phyloP scores from a whole-genome alignment of 2,113 vertebrate species.

The Notothenia rossii region DNA sequence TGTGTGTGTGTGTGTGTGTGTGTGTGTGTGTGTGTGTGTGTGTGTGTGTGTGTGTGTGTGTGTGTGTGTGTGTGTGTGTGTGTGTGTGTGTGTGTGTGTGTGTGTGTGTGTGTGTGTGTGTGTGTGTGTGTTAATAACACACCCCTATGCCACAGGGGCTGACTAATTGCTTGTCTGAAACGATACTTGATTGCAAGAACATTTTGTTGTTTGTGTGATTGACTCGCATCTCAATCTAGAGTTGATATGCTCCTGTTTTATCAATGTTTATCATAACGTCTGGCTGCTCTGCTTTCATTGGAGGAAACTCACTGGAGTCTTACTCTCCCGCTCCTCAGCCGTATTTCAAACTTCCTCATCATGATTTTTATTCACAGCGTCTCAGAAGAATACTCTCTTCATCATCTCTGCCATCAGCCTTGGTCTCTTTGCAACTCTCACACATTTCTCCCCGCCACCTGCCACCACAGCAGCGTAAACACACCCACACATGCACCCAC shows the following conservation, averaged over 20 bases:
- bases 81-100: no score
- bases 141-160: slow-evolving; percentile 6
- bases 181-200: slow-evolving; percentile 15
- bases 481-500: slow-evolving; percentile 24
- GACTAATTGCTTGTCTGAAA: slow-evolving; percentile 30
- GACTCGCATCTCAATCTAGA: not conserved
- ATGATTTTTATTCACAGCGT: slow-evolving; percentile 27
- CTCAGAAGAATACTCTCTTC: slow-evolving; percentile 40
- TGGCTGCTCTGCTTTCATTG: slow-evolving; percentile 30
- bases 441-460: slow-evolving; percentile 49
- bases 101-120: not conserved
- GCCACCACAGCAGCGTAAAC: slow-evolving; percentile 39
- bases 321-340: not conserved
- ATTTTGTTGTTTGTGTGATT: not conserved
- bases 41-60: no score
- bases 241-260: not conserved
- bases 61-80: no score
- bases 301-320: slow-evolving; percentile 17
- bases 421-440: slow-evolving; percentile 35
- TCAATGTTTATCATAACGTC: not conserved
- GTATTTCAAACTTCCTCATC: slow-evolving; percentile 29
- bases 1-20: no score
- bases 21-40: no score
- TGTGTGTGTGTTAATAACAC: no score
- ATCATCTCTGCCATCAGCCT: slow-evolving; percentile 24